Evolutionary conservation across 2,888 invertebrate genomes (phyloP).

Genomic region (Ophion costatus): DNA sequence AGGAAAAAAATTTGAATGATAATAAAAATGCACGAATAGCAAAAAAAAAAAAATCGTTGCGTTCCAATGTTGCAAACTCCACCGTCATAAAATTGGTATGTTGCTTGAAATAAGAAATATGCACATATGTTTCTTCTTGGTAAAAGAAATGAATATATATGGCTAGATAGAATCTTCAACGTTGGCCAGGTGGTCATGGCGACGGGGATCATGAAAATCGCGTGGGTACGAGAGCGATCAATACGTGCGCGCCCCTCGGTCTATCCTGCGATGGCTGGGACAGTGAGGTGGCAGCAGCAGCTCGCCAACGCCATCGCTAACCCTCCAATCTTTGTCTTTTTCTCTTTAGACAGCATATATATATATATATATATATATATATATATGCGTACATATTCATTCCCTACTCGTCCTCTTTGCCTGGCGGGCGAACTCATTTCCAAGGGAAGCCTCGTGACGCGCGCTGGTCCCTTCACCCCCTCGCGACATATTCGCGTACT

Average conservation of each 20-base stretch:
- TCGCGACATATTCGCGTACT: conserved; percentile 54
- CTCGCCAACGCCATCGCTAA: conserved; percentile 42
- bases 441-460: conserved; percentile 67
- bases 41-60: no score
- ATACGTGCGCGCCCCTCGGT: conserved; percentile 78
- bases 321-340: conserved; percentile 52
- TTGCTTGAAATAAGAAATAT: no score
- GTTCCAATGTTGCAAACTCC: no score
- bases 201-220: conserved; percentile 83
- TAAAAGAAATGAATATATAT: neutral
- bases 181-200: conserved; percentile 83
- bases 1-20: no score
- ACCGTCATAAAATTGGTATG: neutral
- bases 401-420: conserved; percentile 23
- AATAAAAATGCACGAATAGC: no score
- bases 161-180: conserved; percentile 80
- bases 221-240: conserved; percentile 82
- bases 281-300: conserved; percentile 53
- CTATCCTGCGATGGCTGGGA: conserved; percentile 67
- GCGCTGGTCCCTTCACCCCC: conserved; percentile 52
- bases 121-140: no score
- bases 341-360: conserved; percentile 7
- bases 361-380: neutral
- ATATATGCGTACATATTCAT: neutral
- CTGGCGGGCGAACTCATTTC: conserved; percentile 58